Base-by-base conservation (phyloP, 1,140 invertebrate species). In the Drosophila pandora region DNA sequence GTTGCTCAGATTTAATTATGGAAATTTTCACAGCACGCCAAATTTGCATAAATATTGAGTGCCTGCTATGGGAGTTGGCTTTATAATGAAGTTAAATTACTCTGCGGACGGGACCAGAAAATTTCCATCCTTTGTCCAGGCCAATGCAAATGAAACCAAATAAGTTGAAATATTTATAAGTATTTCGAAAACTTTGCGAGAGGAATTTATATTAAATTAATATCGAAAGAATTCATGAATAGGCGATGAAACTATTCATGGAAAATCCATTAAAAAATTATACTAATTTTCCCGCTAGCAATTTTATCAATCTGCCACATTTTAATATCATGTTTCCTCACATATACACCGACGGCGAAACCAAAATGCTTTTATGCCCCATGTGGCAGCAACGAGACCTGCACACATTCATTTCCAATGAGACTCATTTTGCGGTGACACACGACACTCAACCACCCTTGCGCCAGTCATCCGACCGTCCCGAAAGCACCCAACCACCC, bases 31-130 rank as follows among this genome's bases (percentile, higher is more conserved):
- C 54, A 57, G 64, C 69, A 67, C 34, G 22, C 25, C 55, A 63
- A 68, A 87, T 85, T 84, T 84, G 48, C 81, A 84, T 84, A 76
- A 85, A 85, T 85, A 85, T 84, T 85, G 77, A 81, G 81, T 74
- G 55, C n/a, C 63, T 50, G 37, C 53, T 56, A 47, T 45, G 61
- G 73, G 65, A 83, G 76, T 65, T 79, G 58, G 53, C 56, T 23
- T 63, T 59, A 57, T 69, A 69, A 69, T 69, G 64, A 69, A 69
- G 50, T 69, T 68, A 37, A 50, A 69, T 69, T 68, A 64, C 65
- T 41, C 65, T 48, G 63, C 50, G 41, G 55, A 30, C 22, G 65
- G 30, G 63, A 17, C 49, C 13, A 43, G 43, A 39, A 69, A 68
- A 39, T 48, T 56, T 63, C 32, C 50, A 34, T 64, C 32, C 34